phyloP scores from a whole-genome alignment of 2,888 invertebrate species.

The Acrobasis repandana region DNA sequence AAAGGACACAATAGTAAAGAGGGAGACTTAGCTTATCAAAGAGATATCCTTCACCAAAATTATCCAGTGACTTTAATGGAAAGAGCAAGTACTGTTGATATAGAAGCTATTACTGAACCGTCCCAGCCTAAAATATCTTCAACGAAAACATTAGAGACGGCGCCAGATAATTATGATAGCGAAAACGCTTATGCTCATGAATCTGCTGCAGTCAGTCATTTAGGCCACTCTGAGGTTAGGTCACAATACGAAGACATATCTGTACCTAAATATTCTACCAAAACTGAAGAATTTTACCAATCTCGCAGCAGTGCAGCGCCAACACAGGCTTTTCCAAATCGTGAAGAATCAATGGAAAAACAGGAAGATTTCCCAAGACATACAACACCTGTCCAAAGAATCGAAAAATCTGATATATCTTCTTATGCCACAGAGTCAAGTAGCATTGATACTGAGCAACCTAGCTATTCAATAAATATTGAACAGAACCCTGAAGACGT shows the following conservation, averaged over 20 bases:
- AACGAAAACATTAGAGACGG: conserved; percentile 46
- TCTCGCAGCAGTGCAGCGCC: conserved; percentile 55
- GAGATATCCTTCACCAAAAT: conserved; percentile 85
- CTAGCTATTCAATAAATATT: conserved; percentile 48
- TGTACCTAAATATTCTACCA: conserved; percentile 49
- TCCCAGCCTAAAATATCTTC: conserved; percentile 47
- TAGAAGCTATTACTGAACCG: conserved; percentile 75
- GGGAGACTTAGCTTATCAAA: conserved; percentile 82
- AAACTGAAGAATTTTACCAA: conserved; percentile 55
- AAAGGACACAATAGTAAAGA: conserved; percentile 55
- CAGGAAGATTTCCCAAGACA: conserved; percentile 52
- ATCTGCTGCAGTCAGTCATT: conserved; percentile 57
- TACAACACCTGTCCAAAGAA: conserved; percentile 49
- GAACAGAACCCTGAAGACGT: conserved; percentile 53
- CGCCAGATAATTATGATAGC: conserved; percentile 58
- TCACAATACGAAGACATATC: conserved; percentile 55
- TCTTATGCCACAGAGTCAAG: conserved; percentile 51
- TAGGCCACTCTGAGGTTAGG: conserved; percentile 45
- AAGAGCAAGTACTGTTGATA: conserved; percentile 71
- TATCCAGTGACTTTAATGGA: conserved; percentile 83
- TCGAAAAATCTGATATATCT: conserved; percentile 42
- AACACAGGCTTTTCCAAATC: conserved; percentile 48
- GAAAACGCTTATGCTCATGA: conserved; percentile 75
- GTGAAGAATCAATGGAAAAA: conserved; percentile 48
- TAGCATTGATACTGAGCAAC: conserved; percentile 49